Conservation (phyloP, 35 echinoderm and acorn worm genomes). For the Patiria miniata region DNA sequence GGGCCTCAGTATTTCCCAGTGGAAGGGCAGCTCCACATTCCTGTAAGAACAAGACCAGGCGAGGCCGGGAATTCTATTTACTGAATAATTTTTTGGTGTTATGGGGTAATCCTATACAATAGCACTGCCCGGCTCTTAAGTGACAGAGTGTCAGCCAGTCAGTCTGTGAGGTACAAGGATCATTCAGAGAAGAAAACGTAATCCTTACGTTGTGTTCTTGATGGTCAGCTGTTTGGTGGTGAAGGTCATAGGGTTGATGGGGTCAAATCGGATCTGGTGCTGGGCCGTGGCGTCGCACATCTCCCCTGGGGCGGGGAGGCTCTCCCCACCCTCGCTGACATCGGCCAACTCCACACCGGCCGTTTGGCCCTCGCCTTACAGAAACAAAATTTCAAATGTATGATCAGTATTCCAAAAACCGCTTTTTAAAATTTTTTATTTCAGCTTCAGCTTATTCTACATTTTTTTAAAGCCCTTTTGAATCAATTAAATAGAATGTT, state of each 20-base stretch:
- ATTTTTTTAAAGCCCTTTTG: no score
- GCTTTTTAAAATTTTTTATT: no score
- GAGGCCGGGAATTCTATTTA: not conserved
- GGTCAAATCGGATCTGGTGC: constrained; percentile 80
- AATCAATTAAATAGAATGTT: no score
- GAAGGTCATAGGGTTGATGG: constrained; percentile 92
- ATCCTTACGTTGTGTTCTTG: constrained; percentile 91
- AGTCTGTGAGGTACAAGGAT: not conserved
- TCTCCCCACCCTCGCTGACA: constrained; percentile 71
- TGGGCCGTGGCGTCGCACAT: constrained; percentile 75
- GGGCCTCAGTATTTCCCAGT: constrained; percentile 71
- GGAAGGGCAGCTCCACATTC: constrained; percentile 83
- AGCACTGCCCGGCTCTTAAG: no score
- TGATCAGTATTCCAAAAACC: not conserved
- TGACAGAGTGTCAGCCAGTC: no score
- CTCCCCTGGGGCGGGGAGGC: constrained; percentile 68
- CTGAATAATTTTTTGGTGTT: not conserved
- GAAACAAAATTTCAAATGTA: not conserved
- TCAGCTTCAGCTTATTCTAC: no score
- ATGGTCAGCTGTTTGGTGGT: constrained; percentile 72
- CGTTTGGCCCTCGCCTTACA: constrained; percentile 81
- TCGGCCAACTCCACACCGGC: constrained; percentile 75
- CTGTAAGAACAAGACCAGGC: constrained; percentile 22
- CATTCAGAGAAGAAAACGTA: not conserved
- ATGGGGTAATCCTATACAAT: no score